Evolutionary conservation across 2,797 vertebrate species (phyloP), one percentile per base, ranked within the genome.

Genomic region (Dermochelys coriacea): DNA sequence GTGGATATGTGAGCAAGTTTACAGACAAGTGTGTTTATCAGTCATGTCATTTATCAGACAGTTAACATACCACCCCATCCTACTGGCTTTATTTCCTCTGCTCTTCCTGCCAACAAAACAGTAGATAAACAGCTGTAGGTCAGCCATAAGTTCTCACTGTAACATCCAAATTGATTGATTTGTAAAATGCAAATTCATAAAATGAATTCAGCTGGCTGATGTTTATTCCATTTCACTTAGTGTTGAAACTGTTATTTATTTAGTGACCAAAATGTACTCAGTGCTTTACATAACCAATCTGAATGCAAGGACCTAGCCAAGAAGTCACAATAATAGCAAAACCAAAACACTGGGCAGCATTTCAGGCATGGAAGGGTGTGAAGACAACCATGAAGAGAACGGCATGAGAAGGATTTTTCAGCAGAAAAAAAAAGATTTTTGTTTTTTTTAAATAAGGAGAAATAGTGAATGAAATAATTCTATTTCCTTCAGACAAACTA

Each of bases 301-400:
- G 19, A 87, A 61, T 45, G 21, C 25, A 57, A 82, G 47, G 18
- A 52, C 9, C 25, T 79, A 91, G 61, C 37, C 81, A 87, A 27
- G 37, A 49, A 29, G 34, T 8, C 88, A 95, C 80, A 81, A 41
- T 31, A 21, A 90, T 80, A 80, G 45, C 91, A 31, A 92, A 86
- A 90, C 82, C 51, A 80, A 82, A 96, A 93, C 1, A 86, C 5
- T 41, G 89, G 93, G 88, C 93, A 95, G 82, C 49, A n/a, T 84
- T 80, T 93, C 91, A 74, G 45, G 12, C 5, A 10, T 51, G 78
- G 61, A 96, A 96, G 96, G 90, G 87, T 78, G 79, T 87, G 81
- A 27, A 85, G 61, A 64, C 57, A 87, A 41, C 47, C 31, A 29
- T 21, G 21, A 27, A n/a, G 23, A 77, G 16, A 34, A 84, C 0